Base-by-base conservation (phyloP, 2,113 vertebrate genomes). In the Shinisaurus crocodilurus region DNA sequence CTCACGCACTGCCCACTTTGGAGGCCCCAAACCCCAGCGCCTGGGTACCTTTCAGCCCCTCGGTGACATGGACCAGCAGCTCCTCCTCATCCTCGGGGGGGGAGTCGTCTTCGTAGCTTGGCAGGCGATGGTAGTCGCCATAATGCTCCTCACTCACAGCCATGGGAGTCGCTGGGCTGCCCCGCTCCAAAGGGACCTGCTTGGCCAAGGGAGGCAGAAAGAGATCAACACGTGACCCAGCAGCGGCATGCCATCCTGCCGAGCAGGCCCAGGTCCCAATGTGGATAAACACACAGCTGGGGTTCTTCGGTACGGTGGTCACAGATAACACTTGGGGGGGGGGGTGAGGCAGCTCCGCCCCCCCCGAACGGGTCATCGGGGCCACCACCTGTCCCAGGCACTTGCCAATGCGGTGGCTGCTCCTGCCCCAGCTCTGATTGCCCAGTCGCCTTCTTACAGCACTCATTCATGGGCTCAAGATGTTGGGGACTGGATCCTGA, bases 71-170 rank as follows among this genome's bases (percentile, higher is more conserved):
- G 37, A 99, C 96, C 90, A 99, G 95, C 85, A 98, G 95, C 91
- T 99, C 98, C 92, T 98, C 98, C 75, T 99, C 99, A 88, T 99
- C 98, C 72, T 98, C 98, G 0, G 97, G 98, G 29, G 98, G 98
- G 0, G 98, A 99, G 79, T 99, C 98, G 92, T 98, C 98, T 95
- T 99, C 98, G 1, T 97, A 97, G 86, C 98, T 98, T 86, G 98
- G 98, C 91, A 99, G 97, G 34, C 97, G 97, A 92, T 98, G 98
- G 90, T 99, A 99, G 90, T 98, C 98, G 93, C 67, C 98, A 97
- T 96, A 98, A n/a, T n/a, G 87, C 37, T 81, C 69, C 74, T 84
- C 76, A 60, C 74, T 79, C 20, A 2, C 18, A n/a, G 76, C 85
- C 84, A 90, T 86, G 69, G 85, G 65, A 23, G 57, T 1, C 2